Evolutionary conservation across 2,888 invertebrate genomes (phyloP), one percentile per base, ranked within the genome.

Genomic region (Morinoia aosen): DNA sequence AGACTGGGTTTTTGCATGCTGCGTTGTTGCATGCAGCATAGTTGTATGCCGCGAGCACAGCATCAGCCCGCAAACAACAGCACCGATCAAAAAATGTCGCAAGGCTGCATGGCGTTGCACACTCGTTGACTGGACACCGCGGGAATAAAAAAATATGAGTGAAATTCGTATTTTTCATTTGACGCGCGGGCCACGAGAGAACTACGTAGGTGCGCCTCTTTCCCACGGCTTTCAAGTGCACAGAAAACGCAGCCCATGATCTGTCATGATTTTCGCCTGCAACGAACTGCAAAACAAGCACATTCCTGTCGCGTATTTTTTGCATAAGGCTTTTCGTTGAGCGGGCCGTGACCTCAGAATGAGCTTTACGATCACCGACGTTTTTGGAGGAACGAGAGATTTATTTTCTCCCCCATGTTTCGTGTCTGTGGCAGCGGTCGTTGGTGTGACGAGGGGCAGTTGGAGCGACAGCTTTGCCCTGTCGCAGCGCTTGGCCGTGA

Each of bases 181-280:
- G 16, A 76, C 76, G 33, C 76, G 76, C 76, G 25, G 76, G 33
- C 33, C 76, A 16, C 16, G 19, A 16, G 76, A 76, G 76, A 33
- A 76, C 25, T 76, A 25, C 19, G 19, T 76, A 8, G 76, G 33
- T 25, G 76, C 33, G 33, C 76, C 33, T 76, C 76, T 76, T 76
- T 76, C 76, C 76, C 90, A 90, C 48, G 90, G 90, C 90, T 48
- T 90, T 90, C 90, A 90, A 48, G 39, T 90, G 39, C 33, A 90
- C 40, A 40, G 90, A 90, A 90, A 90, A 90, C 90, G 48, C 11
- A 90, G 33, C 16, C 90, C 90, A 16, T 16, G 33, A 48, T 39
- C 48, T 40, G 48, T 48, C 40, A 48, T 90, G 90, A 39, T 39
- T 39, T 40, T 40, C 39, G 90, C 40, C 25, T 0, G 90, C 90